These are phyloP conservation scores for Drosophila rufa DNA, from an alignment of 1,140 invertebrate species.

Conservation along the genomic window DNA sequence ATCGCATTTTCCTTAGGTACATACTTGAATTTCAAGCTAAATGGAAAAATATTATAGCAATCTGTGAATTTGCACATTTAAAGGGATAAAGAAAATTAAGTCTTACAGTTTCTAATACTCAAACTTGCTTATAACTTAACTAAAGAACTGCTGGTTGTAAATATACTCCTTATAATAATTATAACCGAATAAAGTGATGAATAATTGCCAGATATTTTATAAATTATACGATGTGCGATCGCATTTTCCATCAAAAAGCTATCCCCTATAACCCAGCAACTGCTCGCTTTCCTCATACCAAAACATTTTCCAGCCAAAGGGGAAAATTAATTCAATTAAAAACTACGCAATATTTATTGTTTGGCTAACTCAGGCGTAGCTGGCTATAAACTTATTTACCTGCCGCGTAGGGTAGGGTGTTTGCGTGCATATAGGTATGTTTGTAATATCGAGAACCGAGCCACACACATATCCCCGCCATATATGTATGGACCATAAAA, in stretches of 20 bases:
- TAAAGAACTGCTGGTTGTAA: not conserved
- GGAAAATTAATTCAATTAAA: constrained; percentile 49
- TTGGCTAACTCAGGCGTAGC: constrained; percentile 10
- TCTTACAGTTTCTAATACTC: not conserved
- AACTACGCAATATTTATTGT: constrained; percentile 56
- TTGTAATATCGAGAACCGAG: constrained; percentile 23
- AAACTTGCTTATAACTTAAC: too few species aligned
- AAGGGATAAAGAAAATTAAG: not conserved
- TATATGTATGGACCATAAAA: constrained; percentile 46
- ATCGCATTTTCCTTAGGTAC: not conserved
- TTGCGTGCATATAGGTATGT: constrained; percentile 8
- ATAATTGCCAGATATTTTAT: too few species aligned
- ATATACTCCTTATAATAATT: not conserved
- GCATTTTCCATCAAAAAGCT: not conserved
- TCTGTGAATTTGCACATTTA: not conserved
- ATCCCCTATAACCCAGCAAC: not conserved
- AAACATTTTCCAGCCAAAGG: constrained; percentile 23
- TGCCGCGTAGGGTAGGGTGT: constrained; percentile 31
- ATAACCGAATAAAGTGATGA: too few species aligned
- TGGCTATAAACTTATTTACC: constrained; percentile 34
- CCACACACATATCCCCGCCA: constrained; percentile 35
- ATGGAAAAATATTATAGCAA: not conserved
- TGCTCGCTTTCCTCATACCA: not conserved
- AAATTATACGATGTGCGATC: not conserved
- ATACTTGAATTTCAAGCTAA: not conserved